A percentile compares a stretch with the other conserved stretches of the same genome.
Evolutionary conservation across 1,140 invertebrate species (phyloP).

Genomic region (Stegodyphus dumicola): DNA sequence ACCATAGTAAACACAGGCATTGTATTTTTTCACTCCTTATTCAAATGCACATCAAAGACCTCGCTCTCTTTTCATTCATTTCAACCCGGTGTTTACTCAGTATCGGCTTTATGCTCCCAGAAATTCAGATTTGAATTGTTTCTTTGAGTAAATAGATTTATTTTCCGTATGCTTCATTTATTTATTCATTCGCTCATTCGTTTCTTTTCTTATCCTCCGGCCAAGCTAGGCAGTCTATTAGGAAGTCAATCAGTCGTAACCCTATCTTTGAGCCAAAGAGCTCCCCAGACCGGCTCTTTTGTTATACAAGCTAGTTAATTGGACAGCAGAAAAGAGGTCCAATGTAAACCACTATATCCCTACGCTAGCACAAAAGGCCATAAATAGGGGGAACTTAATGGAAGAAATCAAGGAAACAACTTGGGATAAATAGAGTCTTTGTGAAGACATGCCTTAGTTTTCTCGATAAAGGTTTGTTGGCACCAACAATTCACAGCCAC

Average conservation of each 20-base stretch:
- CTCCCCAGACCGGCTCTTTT: constrained; percentile 34
- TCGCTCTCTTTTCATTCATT: not conserved
- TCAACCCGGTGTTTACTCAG: constrained; percentile 5
- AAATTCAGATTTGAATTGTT: constrained; percentile 47
- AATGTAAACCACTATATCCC: constrained; percentile 51
- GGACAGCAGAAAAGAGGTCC: constrained; percentile 48
- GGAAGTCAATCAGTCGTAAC: constrained; percentile 50
- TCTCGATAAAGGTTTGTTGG: constrained; percentile 44
- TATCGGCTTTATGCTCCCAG: not conserved
- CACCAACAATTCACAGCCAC: constrained; percentile 39
- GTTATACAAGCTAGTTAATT: constrained; percentile 50
- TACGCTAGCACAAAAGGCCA: constrained; percentile 38
- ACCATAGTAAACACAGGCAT: constrained; percentile 11
- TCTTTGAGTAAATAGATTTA: not conserved
- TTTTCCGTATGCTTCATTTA: constrained; percentile 5
- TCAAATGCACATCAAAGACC: constrained; percentile 33
- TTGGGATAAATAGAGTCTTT: constrained; percentile 57
- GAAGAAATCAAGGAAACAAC: constrained; percentile 56
- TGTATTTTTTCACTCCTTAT: constrained; percentile 22
- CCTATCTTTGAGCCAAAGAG: constrained; percentile 34
- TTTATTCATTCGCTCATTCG: constrained; percentile 22
- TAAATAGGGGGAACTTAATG: constrained; percentile 57
- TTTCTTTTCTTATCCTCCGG: constrained; percentile 33
- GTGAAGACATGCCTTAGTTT: constrained; percentile 51
- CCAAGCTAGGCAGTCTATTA: constrained; percentile 42